Evolutionary conservation across 1,140 invertebrate species (phyloP).

Genomic region (Brevipalpus yothersi): DNA sequence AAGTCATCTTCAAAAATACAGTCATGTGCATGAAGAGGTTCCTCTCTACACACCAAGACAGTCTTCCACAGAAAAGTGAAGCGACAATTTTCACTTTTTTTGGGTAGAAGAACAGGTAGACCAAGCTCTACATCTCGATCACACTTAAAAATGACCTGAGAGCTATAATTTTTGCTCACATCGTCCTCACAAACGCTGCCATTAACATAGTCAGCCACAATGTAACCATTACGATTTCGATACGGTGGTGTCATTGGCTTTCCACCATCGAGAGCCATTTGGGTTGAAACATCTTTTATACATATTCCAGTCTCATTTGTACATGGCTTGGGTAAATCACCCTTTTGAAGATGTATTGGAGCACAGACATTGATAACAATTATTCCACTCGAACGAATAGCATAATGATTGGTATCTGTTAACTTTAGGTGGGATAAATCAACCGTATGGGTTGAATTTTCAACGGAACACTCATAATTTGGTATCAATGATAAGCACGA

Average conservation of each 20-base stretch:
- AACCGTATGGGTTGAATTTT: slow-evolving; percentile 12
- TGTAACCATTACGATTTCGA: background rate
- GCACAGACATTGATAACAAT: background rate
- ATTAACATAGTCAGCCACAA: background rate
- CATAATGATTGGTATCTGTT: slow-evolving; percentile 14
- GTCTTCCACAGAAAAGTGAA: slow-evolving; percentile 18
- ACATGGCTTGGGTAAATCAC: background rate
- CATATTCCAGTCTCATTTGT: background rate
- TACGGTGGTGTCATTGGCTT: background rate
- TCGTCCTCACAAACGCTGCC: background rate
- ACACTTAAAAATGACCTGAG: background rate
- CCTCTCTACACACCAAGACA: slow-evolving; percentile 15
- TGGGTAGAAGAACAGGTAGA: background rate
- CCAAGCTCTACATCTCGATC: background rate
- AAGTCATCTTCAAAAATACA: background rate
- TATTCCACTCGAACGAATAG: background rate
- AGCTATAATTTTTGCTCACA: background rate
- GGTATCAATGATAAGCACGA: too few relatives aligned
- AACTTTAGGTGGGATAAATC: slow-evolving; percentile 18
- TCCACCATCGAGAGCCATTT: background rate
- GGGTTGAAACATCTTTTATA: background rate
- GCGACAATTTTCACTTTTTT: slow-evolving; percentile 11
- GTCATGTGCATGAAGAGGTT: background rate
- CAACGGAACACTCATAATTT: too few relatives aligned
- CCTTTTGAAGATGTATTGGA: background rate